phyloP scores from a whole-genome alignment of 92 coral and sea anemone genomes.

The Porites divaricata region DNA sequence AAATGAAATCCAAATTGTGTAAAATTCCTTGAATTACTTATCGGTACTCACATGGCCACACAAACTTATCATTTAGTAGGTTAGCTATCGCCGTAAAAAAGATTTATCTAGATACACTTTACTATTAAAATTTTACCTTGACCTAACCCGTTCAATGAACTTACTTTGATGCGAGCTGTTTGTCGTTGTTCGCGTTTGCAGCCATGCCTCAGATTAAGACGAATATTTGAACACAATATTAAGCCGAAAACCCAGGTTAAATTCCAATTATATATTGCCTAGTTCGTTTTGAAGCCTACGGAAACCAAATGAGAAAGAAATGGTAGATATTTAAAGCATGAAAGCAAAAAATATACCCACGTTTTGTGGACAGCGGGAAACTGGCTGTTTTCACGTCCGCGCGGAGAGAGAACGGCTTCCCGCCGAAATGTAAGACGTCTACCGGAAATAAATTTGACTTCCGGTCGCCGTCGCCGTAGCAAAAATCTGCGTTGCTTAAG shows the following conservation, averaged over 20 bases:
- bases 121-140: constrained; percentile 23
- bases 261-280: constrained; percentile 25
- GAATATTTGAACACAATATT: constrained; percentile 13
- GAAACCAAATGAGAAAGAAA: constrained; percentile 39
- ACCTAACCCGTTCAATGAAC: constrained; percentile 1
- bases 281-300: constrained; percentile 30
- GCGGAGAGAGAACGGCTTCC: constrained; percentile 39
- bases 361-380: constrained; percentile 49
- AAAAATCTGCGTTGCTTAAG: constrained; percentile 32
- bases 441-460: no score
- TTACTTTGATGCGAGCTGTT: constrained; percentile 35
- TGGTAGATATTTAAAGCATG: constrained; percentile 28
- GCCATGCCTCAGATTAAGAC: constrained; percentile 10
- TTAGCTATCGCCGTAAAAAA: constrained; percentile 28
- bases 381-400: constrained; percentile 44
- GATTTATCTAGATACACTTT: constrained; percentile 29
- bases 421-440: no score
- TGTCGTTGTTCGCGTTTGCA: constrained; percentile 20
- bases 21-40: constrained; percentile 2
- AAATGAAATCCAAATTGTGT: constrained; percentile 38
- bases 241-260: constrained; percentile 29
- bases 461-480: no score
- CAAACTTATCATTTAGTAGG: constrained; percentile 23
- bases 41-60: constrained; percentile 8
- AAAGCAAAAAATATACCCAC: constrained; percentile 39